These are phyloP conservation scores for Apostichopus leukothele DNA, from an alignment of 53 echinoderm and acorn worm genomes.

Conservation along the genomic window DNA sequence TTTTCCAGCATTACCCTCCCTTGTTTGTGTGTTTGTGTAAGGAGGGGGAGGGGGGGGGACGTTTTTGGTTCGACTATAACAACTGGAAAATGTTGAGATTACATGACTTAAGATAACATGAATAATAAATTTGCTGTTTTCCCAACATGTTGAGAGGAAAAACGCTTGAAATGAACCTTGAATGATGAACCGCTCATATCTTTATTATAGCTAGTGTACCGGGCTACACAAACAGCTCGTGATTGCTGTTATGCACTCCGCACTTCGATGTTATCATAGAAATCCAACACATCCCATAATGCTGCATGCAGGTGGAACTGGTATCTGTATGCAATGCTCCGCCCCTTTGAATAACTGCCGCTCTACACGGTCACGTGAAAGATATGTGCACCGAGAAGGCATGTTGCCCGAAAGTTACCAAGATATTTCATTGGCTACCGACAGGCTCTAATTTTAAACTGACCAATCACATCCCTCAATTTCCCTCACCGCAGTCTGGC, in stretches of 20 bases:
- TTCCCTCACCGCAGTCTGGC: constrained; percentile 27
- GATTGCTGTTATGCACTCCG: not conserved
- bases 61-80: no score
- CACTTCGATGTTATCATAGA: not conserved
- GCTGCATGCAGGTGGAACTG: not conserved
- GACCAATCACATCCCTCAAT: constrained; percentile 69
- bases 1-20: no score
- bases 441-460: constrained; percentile 75
- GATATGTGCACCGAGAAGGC: constrained; percentile 7
- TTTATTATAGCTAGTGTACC: no score
- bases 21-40: no score
- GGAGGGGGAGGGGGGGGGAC: no score
- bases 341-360: constrained; percentile 47
- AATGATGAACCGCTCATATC: no score
- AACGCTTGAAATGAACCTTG: no score
- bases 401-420: constrained; percentile 40
- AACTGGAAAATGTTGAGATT: no score
- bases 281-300: not conserved
- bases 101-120: no score
- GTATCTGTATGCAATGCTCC: not conserved
- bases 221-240: no score
- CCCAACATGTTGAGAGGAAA: no score
- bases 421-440: constrained; percentile 74
- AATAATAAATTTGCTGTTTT: no score
- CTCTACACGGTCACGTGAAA: constrained; percentile 32